These are phyloP conservation scores for Boloria selene DNA, from an alignment of 2,888 invertebrate genomes.

Conservation along the genomic window DNA sequence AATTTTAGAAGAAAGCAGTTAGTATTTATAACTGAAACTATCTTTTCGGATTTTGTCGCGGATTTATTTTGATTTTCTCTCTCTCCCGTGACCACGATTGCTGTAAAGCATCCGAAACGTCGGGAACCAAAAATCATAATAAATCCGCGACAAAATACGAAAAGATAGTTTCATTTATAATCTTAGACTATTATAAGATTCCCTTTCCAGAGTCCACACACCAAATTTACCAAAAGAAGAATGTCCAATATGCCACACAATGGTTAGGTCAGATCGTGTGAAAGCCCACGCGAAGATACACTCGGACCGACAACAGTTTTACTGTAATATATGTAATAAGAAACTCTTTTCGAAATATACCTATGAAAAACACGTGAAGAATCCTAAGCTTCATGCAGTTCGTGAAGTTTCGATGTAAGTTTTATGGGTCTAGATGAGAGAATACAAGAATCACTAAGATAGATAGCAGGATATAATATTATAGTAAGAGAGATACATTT, in stretches of 20 bases:
- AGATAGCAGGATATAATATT: too few relatives aligned
- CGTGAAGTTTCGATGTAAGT: slow-evolving; percentile 56
- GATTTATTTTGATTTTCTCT: too few relatives aligned
- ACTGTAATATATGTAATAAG: slow-evolving; percentile 57
- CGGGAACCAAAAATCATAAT: too few relatives aligned
- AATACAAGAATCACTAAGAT: too few relatives aligned
- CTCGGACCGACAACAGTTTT: slow-evolving; percentile 42
- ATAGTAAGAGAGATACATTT: too few relatives aligned
- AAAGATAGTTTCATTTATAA: too few relatives aligned
- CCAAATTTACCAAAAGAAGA: slow-evolving; percentile 50
- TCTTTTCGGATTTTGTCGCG: too few relatives aligned
- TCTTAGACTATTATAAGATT: not conserved
- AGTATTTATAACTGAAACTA: too few relatives aligned
- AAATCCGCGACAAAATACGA: too few relatives aligned
- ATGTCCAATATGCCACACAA: slow-evolving; percentile 56
- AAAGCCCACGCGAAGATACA: slow-evolving; percentile 55
- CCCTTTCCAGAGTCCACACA: slow-evolving; percentile 42
- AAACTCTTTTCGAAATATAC: slow-evolving; percentile 58
- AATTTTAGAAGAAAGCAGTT: too few relatives aligned
- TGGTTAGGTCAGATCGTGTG: slow-evolving; percentile 52
- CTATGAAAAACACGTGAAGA: slow-evolving; percentile 63
- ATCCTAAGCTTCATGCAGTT: slow-evolving; percentile 55
- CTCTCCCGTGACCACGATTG: too few relatives aligned
- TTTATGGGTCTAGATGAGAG: not conserved
- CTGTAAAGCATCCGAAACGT: too few relatives aligned